phyloP scores from a whole-genome alignment of 2,888 invertebrate genomes.

The Melanchra persicariae region DNA sequence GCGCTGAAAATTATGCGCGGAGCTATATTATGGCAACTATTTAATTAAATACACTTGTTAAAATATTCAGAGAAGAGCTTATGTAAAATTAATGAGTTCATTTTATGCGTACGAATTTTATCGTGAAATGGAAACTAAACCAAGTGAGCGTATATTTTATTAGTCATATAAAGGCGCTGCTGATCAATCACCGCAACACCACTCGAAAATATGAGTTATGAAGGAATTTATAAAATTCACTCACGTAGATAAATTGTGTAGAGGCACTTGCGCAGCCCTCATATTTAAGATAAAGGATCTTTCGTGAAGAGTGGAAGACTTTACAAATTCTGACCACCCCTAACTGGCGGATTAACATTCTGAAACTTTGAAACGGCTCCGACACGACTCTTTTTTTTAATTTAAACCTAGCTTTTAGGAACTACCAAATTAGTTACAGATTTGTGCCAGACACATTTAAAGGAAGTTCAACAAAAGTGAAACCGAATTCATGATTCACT shows the following conservation, averaged over 20 bases:
- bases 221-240: slow-evolving; percentile 62
- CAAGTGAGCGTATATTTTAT: slow-evolving; percentile 31
- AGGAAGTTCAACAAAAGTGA: slow-evolving; percentile 5
- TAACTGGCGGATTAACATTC: slow-evolving; percentile 35
- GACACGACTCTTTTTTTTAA: slow-evolving; percentile 25
- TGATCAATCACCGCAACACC: slow-evolving; percentile 46
- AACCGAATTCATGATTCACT: slow-evolving; percentile 17
- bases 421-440: not conserved
- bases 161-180: slow-evolving; percentile 28
- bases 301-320: slow-evolving; percentile 44
- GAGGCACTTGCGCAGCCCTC: slow-evolving; percentile 41
- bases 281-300: slow-evolving; percentile 51
- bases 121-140: slow-evolving; percentile 23
- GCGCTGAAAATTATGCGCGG: not conserved
- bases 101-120: slow-evolving; percentile 17
- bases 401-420: slow-evolving; percentile 22
- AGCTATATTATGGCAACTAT: slow-evolving; percentile 1
- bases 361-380: slow-evolving; percentile 21
- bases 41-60: slow-evolving; percentile 26
- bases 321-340: slow-evolving; percentile 48
- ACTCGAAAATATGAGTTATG: slow-evolving; percentile 55
- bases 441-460: not conserved
- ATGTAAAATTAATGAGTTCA: slow-evolving; percentile 28
- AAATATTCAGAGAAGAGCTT: slow-evolving; percentile 19
- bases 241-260: slow-evolving; percentile 62